These are phyloP conservation scores for Meloidogyne hapla DNA, from an alignment of 1,140 invertebrate genomes.

Conservation along the genomic window DNA sequence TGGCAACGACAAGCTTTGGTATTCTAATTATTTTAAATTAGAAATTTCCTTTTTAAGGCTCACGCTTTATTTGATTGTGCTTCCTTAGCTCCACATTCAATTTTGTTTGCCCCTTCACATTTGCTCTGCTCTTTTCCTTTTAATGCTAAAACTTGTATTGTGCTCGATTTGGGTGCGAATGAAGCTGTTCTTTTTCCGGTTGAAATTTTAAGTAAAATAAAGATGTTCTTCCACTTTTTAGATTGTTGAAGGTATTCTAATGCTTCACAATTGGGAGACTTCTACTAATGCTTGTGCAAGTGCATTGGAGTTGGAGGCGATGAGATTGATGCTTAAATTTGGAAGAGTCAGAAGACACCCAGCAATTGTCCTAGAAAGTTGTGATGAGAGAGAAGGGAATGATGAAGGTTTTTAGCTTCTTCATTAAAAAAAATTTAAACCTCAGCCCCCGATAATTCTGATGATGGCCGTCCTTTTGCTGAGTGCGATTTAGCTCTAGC, in stretches of 20 bases:
- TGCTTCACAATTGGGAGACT: slow-evolving; percentile 38
- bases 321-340: slow-evolving; percentile 20
- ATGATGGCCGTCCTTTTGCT: slow-evolving; percentile 26
- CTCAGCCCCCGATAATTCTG: neutral
- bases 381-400: neutral
- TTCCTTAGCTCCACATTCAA: neutral
- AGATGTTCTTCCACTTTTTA: slow-evolving; percentile 20
- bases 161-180: slow-evolving; percentile 39
- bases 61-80: neutral
- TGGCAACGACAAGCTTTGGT: slow-evolving; percentile 36
- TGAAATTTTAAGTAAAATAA: too few species aligned
- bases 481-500: slow-evolving; percentile 30
- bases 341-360: slow-evolving; percentile 19
- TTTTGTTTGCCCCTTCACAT: slow-evolving; percentile 45
- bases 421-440: neutral
- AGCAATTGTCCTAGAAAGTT: neutral
- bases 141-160: slow-evolving; percentile 42
- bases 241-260: slow-evolving; percentile 41
- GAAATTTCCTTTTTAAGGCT: neutral
- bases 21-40: slow-evolving; percentile 36
- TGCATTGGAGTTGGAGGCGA: slow-evolving; percentile 33
- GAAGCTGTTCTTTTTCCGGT: slow-evolving; percentile 47
- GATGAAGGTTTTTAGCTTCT: neutral
- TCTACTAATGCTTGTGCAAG: slow-evolving; percentile 25
- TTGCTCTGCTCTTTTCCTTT: slow-evolving; percentile 48